Evolutionary conservation across 2,113 vertebrate genomes (phyloP).

Genomic region (Zingel zingel): DNA sequence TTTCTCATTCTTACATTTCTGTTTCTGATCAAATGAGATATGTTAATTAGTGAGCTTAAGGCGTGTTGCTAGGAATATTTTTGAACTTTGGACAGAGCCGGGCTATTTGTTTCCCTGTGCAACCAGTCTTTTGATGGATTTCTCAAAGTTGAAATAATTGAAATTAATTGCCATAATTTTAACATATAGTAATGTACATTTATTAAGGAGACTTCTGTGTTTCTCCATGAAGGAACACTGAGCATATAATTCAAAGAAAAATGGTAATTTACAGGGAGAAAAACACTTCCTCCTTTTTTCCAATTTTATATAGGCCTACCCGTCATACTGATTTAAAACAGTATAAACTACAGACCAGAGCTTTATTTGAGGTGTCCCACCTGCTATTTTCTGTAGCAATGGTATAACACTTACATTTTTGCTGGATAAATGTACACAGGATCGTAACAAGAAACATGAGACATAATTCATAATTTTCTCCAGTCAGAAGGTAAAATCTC

Average conservation of each 20-base stretch:
- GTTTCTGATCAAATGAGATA: background rate
- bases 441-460: background rate
- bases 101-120: background rate
- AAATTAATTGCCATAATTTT: background rate
- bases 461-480: background rate
- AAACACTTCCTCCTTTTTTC: background rate
- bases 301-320: background rate
- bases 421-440: background rate
- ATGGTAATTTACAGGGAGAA: too few relatives aligned
- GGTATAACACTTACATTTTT: background rate
- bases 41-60: background rate
- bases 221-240: background rate
- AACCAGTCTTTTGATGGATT: background rate
- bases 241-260: background rate
- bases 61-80: background rate
- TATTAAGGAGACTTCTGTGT: background rate
- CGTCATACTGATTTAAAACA: background rate
- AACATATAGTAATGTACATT: background rate
- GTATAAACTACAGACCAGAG: background rate
- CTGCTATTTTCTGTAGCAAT: conserved; percentile 1
- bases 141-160: background rate
- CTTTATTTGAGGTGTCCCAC: background rate
- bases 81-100: background rate
- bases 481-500: background rate
- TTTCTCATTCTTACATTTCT: background rate